A percentile compares a stretch with the other conserved stretches of the same genome.
Evolutionary conservation across 2,113 vertebrate genomes (phyloP).

Genomic region (Zeus faber): DNA sequence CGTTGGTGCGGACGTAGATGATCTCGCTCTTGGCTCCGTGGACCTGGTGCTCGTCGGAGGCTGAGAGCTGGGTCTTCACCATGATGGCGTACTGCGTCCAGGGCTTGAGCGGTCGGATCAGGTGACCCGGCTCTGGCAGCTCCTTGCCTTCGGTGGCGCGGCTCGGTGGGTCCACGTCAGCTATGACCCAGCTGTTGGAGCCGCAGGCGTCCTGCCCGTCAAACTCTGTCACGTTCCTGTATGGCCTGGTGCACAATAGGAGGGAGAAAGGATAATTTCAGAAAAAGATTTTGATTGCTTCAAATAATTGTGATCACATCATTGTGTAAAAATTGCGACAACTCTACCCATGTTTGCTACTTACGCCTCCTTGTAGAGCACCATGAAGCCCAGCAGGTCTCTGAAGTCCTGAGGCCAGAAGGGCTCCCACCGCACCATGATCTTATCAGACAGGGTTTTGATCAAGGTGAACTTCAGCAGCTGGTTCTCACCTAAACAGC

Average conservation of each 20-base stretch:
- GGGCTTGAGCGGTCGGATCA: constrained; percentile 87
- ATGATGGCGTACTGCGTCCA: constrained; percentile 98
- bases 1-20: constrained; percentile 91
- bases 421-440: constrained; percentile 87
- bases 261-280: neutral
- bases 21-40: constrained; percentile 95
- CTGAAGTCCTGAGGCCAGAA: constrained; percentile 95
- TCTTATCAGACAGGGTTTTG: constrained; percentile 80
- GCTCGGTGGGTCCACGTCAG: constrained; percentile 87
- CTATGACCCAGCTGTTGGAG: constrained; percentile 95
- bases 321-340: too few relatives aligned
- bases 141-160: constrained; percentile 77
- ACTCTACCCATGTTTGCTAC: constrained; percentile 45
- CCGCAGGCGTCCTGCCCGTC: constrained; percentile 96
- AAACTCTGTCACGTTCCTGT: constrained; percentile 92
- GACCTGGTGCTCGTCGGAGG: constrained; percentile 87
- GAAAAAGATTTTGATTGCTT: neutral
- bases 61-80: constrained; percentile 92
- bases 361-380: constrained; percentile 98
- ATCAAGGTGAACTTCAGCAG: constrained; percentile 84
- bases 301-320: too few relatives aligned
- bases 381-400: constrained; percentile 95
- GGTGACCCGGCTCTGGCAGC: constrained; percentile 75
- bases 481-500: constrained; percentile 84
- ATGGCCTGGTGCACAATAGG: constrained; percentile 74